Conservation (phyloP, 2,888 invertebrate genomes). For the Azorinus chamasolen region DNA sequence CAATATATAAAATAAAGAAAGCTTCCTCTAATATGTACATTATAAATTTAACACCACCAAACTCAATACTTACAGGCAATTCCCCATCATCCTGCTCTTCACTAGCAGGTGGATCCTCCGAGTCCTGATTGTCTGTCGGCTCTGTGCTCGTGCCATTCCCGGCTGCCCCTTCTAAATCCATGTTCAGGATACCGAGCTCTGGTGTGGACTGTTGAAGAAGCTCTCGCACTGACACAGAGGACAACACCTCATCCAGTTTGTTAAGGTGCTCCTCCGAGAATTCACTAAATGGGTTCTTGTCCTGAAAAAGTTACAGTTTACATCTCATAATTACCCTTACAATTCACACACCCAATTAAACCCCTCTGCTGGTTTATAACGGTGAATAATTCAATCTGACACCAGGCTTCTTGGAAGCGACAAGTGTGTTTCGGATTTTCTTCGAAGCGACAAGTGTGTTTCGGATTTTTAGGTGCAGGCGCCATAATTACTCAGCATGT, state of each 20-base stretch:
- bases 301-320: slow-evolving; percentile 55
- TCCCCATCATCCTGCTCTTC: slow-evolving; percentile 28
- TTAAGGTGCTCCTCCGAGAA: slow-evolving; percentile 80
- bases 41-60: too few relatives aligned
- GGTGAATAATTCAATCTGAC: too few relatives aligned
- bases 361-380: too few relatives aligned
- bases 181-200: slow-evolving; percentile 41
- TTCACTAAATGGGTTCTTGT: slow-evolving; percentile 80
- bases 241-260: slow-evolving; percentile 78
- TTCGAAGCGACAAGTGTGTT: too few relatives aligned
- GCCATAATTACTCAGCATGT: too few relatives aligned
- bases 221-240: slow-evolving; percentile 75
- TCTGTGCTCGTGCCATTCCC: slow-evolving; percentile 2
- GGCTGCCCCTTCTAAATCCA: slow-evolving; percentile 34
- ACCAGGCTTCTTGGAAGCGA: too few relatives aligned
- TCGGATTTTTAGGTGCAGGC: too few relatives aligned
- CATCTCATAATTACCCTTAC: neutral
- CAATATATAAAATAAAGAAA: too few relatives aligned
- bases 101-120: slow-evolving; percentile 20
- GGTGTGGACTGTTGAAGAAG: slow-evolving; percentile 71
- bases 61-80: slow-evolving; percentile 37
- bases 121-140: neutral
- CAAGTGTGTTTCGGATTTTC: too few relatives aligned
- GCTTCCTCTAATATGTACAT: too few relatives aligned
- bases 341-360: too few relatives aligned